Evolutionary conservation across 2,888 invertebrate genomes (phyloP), one percentile per base, ranked within the genome.

Genomic region (Acronicta psi): DNA sequence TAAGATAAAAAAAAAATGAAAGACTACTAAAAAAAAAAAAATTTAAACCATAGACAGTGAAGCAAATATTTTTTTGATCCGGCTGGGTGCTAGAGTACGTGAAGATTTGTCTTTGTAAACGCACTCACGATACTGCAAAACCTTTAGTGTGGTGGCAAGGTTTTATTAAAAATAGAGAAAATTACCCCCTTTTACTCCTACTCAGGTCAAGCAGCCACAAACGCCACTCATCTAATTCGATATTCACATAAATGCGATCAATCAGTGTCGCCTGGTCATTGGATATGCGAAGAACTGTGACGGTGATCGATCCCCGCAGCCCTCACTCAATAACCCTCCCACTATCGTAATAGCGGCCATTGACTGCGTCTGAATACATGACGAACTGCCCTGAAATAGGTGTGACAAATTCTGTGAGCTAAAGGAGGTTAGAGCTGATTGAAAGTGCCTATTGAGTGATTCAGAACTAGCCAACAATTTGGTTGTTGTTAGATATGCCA

Each of bases 231-330:
- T 40, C 58, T 65, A 64, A 57, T 70, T 57, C 59, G n/a, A 11
- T 16, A 47, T 34, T 23, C 17, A 42, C 8, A 25, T 34, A 34
- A 23, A 16, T 10, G 18, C 52, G 10, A 68, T 69, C 68, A 72
- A 72, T 69, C 68, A 68, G 52, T 68, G 68, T 69, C 68, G 45
- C 18, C 16, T 45, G 49, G 51, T 61, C 68, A 67, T 69, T 72
- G 69, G 69, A 18, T 68, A 68, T 68, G 68, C 68, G 61, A 67
- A 67, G 67, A 47, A 43, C 34, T 67, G 72, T 67, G 67, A 67
- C 66, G 71, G 52, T 51, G 71, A 71, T 69, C 68, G 69, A 68
- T 69, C 54, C 52, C 23, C 36, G 16, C 31, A 14, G 41, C 59
- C 67, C 67, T 68, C 65, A 51, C 67, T 72, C 73, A 72, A 69